Base-by-base conservation (phyloP, 2,888 invertebrate genomes). In the Lepidocyrtinus sp. region DNA sequence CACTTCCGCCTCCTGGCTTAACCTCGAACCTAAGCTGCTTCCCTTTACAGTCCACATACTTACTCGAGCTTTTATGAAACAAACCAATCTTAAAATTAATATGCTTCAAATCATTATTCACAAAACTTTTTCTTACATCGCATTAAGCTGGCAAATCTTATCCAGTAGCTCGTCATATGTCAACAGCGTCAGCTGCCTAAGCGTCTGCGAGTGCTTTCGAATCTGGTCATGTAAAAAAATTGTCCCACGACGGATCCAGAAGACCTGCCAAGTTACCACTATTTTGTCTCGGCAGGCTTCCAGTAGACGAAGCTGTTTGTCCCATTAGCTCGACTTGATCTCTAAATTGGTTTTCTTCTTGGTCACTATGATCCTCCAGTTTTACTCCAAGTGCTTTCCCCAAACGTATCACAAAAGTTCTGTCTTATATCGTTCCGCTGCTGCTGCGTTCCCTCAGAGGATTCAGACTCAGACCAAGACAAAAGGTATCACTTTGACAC, bases 21-120 rank as follows among this genome's bases (percentile, higher is more conserved):
- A 93, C 90, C 63, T 91, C 91, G 89, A 93, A 93, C 50, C 92
- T 88, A 26, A 93, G 88, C 87, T 91, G 92, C 87, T 92, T 92
- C 0, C 92, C 93, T 85, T 90, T 90, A 2, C 90, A 88, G 88
- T 92, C 92, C 81, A 91, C 89, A 86, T 91, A 92, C 86, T 91
- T 91, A 80, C 90, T 90, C 0, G 92, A 92, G 77, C 92, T 93
- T 12, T 36, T 36, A 36, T 36, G 36, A 36, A 36, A 7, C 12
- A 36, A 36, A 36, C 12, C 5, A 36, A 5, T 36, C 5, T 21
- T 36, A 7, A 69, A 55, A 69, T 22, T 17, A 55, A 27, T 21
- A n/a, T 68, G 7, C 21, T 2, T 46, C 7, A n/a, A 7, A 25
- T 12, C 64, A 12, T 64, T 64, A 64, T 64, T 1, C n/a, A 5